Percentiles rank a stretch among this genome's conserved stretches.
Evolutionary conservation across 2,888 invertebrate species (phyloP).

Genomic region (Cheiracanthium punctorium): DNA sequence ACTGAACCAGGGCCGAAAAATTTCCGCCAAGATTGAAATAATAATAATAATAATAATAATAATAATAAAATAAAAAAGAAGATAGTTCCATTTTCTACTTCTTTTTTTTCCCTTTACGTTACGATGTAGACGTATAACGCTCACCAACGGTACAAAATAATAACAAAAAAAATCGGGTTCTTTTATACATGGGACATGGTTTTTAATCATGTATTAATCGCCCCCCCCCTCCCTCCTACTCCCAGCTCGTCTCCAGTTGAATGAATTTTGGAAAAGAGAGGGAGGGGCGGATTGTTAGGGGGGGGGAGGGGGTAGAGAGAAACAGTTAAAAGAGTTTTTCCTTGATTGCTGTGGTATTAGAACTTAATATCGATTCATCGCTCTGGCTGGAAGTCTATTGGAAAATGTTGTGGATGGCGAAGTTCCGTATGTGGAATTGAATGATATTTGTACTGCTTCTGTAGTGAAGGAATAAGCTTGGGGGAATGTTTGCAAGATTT

Average conservation of each 20-base stretch:
- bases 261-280: not conserved
- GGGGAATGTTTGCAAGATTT: too few species aligned
- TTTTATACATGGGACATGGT: slow-evolving; percentile 51
- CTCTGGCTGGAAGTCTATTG: too few species aligned
- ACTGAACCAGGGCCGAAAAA: slow-evolving; percentile 50
- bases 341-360: slow-evolving; percentile 48
- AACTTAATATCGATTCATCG: slow-evolving; percentile 33
- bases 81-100: too few species aligned
- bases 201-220: slow-evolving; percentile 65
- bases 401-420: too few species aligned
- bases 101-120: not conserved
- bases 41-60: not conserved
- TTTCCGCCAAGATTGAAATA: slow-evolving; percentile 54
- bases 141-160: not conserved
- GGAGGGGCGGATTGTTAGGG: not conserved
- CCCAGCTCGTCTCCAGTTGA: not conserved
- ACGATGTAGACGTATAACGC: not conserved
- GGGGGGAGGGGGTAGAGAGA: not conserved
- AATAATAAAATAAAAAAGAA: too few species aligned
- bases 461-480: too few species aligned
- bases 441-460: too few species aligned
- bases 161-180: not conserved
- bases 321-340: not conserved
- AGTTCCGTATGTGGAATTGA: too few species aligned
- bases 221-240: too few species aligned